Percentiles rank a stretch among this genome's conserved stretches.
These are phyloP conservation scores for silkworm (Bombyx mori) DNA, from an alignment of 1,140 invertebrate species.

Conservation along the genomic window ASM3026992v2 NC_085118.1:9030001-9030500, in stretches of 20 bases:
- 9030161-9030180: background rate
- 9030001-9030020: too few species aligned
- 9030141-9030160: conserved; percentile 8
- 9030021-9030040: too few species aligned
- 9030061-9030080: too few species aligned
- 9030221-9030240: conserved; percentile 15
- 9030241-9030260: conserved; percentile 27
- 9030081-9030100: too few species aligned
- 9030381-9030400: conserved; percentile 24
- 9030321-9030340: conserved; percentile 57
- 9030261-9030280: conserved; percentile 56
- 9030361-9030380: conserved; percentile 28
- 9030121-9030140: background rate
- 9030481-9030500: conserved; percentile 46
- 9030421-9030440: conserved; percentile 20
- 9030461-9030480: conserved; percentile 35
- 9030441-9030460: background rate
- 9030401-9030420: conserved; percentile 11
- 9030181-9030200: conserved; percentile 27
- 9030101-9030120: too few species aligned
- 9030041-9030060: too few species aligned
- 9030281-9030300: conserved; percentile 54
- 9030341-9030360: conserved; percentile 50
- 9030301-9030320: conserved; percentile 54
- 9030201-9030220: conserved; percentile 10